A percentile compares a stretch with the other conserved stretches of the same genome.
These are phyloP conservation scores for Macrophya alboannulata DNA, from an alignment of 2,888 invertebrate genomes.

Conservation along the genomic window DNA sequence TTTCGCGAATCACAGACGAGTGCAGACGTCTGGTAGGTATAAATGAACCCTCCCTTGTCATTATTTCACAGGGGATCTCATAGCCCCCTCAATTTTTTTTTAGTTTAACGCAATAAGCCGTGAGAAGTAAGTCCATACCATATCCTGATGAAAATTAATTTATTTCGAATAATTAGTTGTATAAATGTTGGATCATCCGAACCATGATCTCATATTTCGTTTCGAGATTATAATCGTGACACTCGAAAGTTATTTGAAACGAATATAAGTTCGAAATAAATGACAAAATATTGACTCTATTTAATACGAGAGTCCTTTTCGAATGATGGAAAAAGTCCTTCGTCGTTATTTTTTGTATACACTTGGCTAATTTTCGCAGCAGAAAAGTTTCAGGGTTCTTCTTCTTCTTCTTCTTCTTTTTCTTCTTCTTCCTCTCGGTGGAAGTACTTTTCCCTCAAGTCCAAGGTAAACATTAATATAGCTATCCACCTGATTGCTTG, in stretches of 20 bases:
- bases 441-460: background rate
- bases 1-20: background rate
- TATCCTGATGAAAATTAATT: background rate
- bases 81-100: too few relatives aligned
- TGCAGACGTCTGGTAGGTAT: background rate
- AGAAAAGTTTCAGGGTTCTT: slow-evolving; percentile 2
- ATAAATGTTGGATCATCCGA: too few relatives aligned
- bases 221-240: slow-evolving; percentile 24
- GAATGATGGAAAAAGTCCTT: background rate
- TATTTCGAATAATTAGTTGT: too few relatives aligned
- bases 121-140: background rate
- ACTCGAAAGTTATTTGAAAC: slow-evolving; percentile 49
- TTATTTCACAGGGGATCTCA: too few relatives aligned
- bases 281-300: slow-evolving; percentile 25
- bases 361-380: slow-evolving; percentile 2
- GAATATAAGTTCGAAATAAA: slow-evolving; percentile 20
- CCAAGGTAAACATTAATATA: slow-evolving; percentile 21
- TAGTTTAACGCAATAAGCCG: too few relatives aligned
- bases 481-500: background rate
- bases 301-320: slow-evolving; percentile 2
- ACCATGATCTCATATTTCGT: background rate
- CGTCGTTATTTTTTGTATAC: background rate
- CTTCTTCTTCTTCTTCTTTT: background rate
- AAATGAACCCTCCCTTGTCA: too few relatives aligned
- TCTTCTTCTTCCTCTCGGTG: too few relatives aligned